Evolutionary conservation across 2,113 vertebrate species (phyloP).

Genomic region (Macrotis lagotis): DNA sequence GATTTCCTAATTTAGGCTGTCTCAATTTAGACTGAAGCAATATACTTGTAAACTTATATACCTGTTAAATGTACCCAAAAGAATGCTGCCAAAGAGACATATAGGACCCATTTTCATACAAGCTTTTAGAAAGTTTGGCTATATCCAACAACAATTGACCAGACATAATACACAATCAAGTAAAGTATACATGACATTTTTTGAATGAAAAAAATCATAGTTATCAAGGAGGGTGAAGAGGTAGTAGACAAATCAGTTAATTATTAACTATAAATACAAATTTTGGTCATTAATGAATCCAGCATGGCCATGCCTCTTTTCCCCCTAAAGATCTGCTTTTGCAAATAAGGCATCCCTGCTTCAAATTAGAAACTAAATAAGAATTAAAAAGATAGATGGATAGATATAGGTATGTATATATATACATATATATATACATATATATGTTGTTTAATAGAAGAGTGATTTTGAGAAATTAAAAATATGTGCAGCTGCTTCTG

Average conservation of each 20-base stretch:
- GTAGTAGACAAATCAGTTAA: background rate
- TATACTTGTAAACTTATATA: background rate
- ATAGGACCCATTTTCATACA: background rate
- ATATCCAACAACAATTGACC: background rate
- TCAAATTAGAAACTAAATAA: background rate
- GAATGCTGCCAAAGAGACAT: background rate
- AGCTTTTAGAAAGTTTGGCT: background rate
- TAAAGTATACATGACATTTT: background rate
- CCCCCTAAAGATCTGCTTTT: background rate
- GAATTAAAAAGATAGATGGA: too few species aligned
- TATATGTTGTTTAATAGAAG: too few species aligned
- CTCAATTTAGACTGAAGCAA: background rate
- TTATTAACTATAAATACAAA: background rate
- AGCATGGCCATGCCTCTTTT: background rate
- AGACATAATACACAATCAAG: background rate
- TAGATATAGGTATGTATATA: too few species aligned
- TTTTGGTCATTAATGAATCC: background rate
- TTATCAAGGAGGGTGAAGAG: background rate
- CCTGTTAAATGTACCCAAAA: background rate
- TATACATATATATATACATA: too few species aligned
- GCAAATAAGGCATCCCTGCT: background rate
- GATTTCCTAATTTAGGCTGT: background rate
- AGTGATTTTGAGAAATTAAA: background rate
- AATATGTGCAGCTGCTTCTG: background rate
- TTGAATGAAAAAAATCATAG: background rate